Percentiles rank a stretch among this genome's conserved stretches.
These are phyloP conservation scores for Hirtodrosophila trivittata DNA, from an alignment of 2,888 invertebrate genomes.

Conservation along the genomic window DNA sequence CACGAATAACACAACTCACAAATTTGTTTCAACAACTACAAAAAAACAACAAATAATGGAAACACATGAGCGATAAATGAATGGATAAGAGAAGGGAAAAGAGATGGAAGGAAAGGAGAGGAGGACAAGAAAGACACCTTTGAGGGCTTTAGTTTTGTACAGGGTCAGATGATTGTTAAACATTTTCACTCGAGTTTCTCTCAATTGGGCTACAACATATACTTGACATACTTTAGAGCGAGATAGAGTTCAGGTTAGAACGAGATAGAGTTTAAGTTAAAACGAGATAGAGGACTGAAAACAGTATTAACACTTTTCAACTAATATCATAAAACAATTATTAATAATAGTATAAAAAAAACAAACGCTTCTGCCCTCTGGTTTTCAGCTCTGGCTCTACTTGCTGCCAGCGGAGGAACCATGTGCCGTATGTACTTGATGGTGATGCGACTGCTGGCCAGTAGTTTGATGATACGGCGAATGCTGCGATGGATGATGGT, in stretches of 20 bases:
- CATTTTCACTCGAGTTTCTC: conserved; percentile 11
- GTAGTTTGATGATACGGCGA: conserved; percentile 61
- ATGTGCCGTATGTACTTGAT: conserved; percentile 23
- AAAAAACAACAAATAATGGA: too few species aligned
- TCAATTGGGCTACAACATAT: conserved; percentile 8
- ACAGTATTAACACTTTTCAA: conserved; percentile 9
- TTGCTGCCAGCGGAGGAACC: conserved; percentile 40
- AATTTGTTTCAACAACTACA: too few species aligned
- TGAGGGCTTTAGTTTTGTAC: conserved; percentile 16
- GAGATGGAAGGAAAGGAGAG: too few species aligned
- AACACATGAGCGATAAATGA: too few species aligned
- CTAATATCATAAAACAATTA: conserved; percentile 6
- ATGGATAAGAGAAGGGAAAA: too few species aligned
- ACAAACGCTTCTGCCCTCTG: neutral
- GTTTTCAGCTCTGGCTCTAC: conserved; percentile 26
- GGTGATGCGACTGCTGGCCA: conserved; percentile 34
- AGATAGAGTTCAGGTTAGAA: conserved; percentile 5
- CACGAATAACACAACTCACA: too few species aligned
- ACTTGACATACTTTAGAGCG: conserved; percentile 11
- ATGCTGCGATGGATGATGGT: conserved; percentile 52
- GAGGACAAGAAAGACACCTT: too few species aligned
- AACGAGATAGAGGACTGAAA: conserved; percentile 14
- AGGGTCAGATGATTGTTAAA: conserved; percentile 17
- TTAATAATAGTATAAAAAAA: neutral
- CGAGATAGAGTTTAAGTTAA: conserved; percentile 23